Base-by-base conservation (phyloP, 1,140 invertebrate species). In the Lepidurus couesii region DNA sequence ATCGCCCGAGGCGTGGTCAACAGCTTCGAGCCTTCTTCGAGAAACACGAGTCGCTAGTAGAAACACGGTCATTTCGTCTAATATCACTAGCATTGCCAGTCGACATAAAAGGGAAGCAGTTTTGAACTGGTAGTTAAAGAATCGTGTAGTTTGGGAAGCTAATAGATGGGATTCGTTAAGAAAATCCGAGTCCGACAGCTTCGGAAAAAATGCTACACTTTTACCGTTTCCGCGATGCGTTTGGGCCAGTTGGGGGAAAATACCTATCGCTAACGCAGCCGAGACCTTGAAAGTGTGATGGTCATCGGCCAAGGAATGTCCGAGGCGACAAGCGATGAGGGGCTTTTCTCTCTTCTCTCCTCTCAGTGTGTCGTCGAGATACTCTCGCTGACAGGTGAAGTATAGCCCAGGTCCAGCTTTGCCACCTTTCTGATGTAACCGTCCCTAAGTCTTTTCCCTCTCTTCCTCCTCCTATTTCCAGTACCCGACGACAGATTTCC, bases 401-500 rank as follows among this genome's bases (percentile, higher is more conserved):
- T 65, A 65, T 65, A 65, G 53, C 53, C 53, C 0, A 65, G 53
- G 53, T 65, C 53, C 53, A 65, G 21, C 16, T 65, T 65, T 65
- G 53, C 53, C 53, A 65, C 13, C 53, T 65, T 65, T 65, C 53
- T 65, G 16, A 65, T 65, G 53, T 65, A 65, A 65, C 53, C 53
- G 21, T 65, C 34, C 34, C 26, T 34, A 34, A 34, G 26, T 34
- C 26, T 34, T 34, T 34, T 65, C 47, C 53, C 1, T 65, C 6
- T 65, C 53, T 65, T 7, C 9, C 53, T 34, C 53, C 16, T 65
- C 53, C 21, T 65, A 13, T 65, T 65, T 13, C 53, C 53, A 65
- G 53, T 65, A 65, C n/a, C 21, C 53, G n/a, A 65, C n/a, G 53
- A 65, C 53, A 65, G 53, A 65, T 65, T 65, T n/a, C 53, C 16